These are phyloP conservation scores for Artibeus lituratus DNA, from an alignment of 2,797 vertebrate genomes.

Conservation along the genomic window DNA sequence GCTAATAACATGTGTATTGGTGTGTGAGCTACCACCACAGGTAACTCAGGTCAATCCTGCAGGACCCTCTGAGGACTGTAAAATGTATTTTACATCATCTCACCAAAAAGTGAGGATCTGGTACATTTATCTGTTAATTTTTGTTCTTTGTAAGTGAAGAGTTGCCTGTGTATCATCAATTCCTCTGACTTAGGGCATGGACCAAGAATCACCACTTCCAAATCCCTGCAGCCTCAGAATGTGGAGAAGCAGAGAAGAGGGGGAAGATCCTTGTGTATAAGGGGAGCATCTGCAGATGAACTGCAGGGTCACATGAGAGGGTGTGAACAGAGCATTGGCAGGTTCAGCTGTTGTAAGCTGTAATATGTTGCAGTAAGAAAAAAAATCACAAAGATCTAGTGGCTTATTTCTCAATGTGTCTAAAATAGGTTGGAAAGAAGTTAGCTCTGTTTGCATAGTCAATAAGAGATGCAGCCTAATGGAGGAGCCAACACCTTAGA, in stretches of 20 bases:
- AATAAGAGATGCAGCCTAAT: not conserved
- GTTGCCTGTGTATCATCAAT: not conserved
- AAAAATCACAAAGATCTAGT: not conserved
- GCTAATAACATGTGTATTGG: not conserved
- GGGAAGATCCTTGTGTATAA: not conserved
- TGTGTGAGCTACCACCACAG: not conserved
- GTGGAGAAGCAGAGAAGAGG: not conserved
- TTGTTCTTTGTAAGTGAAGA: not conserved
- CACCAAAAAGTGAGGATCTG: not conserved
- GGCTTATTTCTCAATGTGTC: not conserved
- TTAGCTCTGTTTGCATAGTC: not conserved
- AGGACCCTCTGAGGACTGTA: not conserved
- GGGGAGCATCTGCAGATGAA: not conserved
- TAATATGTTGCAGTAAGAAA: not conserved
- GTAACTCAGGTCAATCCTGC: not conserved
- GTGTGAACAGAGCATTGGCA: not conserved
- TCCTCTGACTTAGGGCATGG: not conserved
- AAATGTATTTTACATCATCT: not conserved
- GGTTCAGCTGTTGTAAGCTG: not conserved
- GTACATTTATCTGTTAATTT: not conserved
- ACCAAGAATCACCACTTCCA: rapidly evolving
- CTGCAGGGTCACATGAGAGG: not conserved
- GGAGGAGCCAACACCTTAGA: no score
- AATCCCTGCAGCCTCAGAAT: not conserved
- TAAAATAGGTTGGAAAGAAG: not conserved